Evolutionary conservation across 2,113 vertebrate species (phyloP).

Genomic region (Passer montanus): DNA sequence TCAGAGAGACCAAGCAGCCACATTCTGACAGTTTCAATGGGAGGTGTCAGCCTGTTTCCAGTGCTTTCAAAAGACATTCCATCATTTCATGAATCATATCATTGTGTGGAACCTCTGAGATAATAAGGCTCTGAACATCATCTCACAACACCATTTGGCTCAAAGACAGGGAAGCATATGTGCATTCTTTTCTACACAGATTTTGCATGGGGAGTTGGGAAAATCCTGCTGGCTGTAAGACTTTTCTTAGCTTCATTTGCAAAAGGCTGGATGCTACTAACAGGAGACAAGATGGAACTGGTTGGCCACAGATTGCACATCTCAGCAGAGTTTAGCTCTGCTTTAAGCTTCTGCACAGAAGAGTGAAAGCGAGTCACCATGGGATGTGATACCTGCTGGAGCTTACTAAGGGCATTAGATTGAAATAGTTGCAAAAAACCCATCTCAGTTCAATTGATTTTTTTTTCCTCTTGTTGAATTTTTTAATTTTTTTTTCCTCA

Average conservation of each 20-base stretch:
- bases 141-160: not conserved
- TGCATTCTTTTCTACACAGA: not conserved
- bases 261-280: not conserved
- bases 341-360: not conserved
- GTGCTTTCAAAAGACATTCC: slow-evolving; percentile 21
- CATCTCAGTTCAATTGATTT: not conserved
- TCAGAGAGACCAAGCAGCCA: not conserved
- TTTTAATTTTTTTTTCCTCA: not conserved
- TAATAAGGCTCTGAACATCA: not conserved
- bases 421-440: not conserved
- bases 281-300: not conserved
- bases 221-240: not conserved
- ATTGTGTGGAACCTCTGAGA: not conserved
- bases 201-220: not conserved
- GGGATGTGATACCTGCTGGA: not conserved
- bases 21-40: not conserved
- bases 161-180: not conserved
- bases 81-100: not conserved
- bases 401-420: not conserved
- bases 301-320: not conserved
- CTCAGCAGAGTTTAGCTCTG: not conserved
- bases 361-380: not conserved
- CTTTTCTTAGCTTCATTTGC: not conserved
- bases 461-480: not conserved
- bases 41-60: not conserved